Evolutionary conservation across 2,888 invertebrate species (phyloP).

Genomic region (Eupeodes luniger): DNA sequence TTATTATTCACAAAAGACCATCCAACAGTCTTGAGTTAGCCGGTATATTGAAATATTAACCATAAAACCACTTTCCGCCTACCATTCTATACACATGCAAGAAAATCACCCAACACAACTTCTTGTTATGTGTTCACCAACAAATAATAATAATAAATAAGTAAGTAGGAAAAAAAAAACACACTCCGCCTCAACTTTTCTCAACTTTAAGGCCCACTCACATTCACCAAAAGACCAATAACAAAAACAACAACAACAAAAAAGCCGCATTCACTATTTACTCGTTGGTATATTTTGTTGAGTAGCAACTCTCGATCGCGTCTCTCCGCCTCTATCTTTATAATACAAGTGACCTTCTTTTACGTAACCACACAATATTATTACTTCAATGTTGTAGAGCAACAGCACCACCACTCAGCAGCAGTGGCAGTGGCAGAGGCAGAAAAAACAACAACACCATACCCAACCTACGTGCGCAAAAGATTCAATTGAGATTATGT

Average conservation of each 20-base stretch:
- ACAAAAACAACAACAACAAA: background rate
- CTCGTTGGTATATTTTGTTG: background rate
- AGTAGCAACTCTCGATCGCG: conserved; percentile 24
- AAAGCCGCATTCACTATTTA: background rate
- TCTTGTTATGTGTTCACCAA: conserved; percentile 29
- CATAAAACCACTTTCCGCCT: conserved; percentile 72
- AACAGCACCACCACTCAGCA: background rate
- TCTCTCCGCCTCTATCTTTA: background rate
- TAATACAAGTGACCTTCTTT: conserved; percentile 63
- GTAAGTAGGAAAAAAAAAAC: conserved; percentile 21
- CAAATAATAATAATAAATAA: conserved; percentile 45
- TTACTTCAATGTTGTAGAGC: conserved; percentile 36
- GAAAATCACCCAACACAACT: conserved; percentile 46
- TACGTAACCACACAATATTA: conserved; percentile 63
- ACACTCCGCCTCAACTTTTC: conserved; percentile 59
- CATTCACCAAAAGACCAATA: conserved; percentile 24
- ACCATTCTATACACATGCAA: conserved; percentile 50
- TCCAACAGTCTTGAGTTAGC: conserved; percentile 30
- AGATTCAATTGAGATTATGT: conserved; percentile 62
- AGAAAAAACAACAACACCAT: background rate
- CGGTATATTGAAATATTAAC: conserved; percentile 71
- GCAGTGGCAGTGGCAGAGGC: background rate
- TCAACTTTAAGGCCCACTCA: conserved; percentile 51
- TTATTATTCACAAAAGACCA: conserved; percentile 32
- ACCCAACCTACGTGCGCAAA: conserved; percentile 66